Conservation (phyloP, 2,113 vertebrate species). For the Calonectris borealis region DNA sequence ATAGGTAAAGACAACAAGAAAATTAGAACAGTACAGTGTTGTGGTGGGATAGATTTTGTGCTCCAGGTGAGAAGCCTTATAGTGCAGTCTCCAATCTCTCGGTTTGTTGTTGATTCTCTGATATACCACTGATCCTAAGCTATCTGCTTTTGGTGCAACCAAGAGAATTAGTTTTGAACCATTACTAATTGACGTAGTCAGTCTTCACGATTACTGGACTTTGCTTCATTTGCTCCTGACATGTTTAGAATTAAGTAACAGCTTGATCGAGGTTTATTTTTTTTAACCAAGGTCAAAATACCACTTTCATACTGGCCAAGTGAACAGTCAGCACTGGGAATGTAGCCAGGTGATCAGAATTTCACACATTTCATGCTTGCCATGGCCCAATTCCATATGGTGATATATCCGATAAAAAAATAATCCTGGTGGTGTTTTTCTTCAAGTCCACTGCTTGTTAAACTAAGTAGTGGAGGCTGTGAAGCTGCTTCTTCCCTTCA, state of each 20-base stretch:
- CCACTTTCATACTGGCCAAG: neutral
- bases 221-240: neutral
- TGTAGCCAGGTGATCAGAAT: neutral
- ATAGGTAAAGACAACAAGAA: neutral
- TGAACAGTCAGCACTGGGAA: neutral
- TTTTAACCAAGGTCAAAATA: neutral
- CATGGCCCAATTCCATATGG: neutral
- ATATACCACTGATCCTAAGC: neutral
- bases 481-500: slow-evolving; percentile 4
- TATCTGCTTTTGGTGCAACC: neutral
- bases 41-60: neutral
- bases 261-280: neutral
- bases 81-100: neutral
- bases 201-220: neutral
- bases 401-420: neutral
- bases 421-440: neutral
- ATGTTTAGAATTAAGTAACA: neutral
- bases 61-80: neutral
- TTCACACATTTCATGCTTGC: neutral
- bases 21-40: neutral
- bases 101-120: neutral
- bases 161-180: neutral
- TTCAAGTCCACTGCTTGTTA: neutral
- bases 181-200: neutral
- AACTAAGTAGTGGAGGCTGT: neutral